A percentile compares a stretch with the other conserved stretches of the same genome.
Conservation (phyloP, 2,888 invertebrate species). For the Dicyrtomina minuta region DNA sequence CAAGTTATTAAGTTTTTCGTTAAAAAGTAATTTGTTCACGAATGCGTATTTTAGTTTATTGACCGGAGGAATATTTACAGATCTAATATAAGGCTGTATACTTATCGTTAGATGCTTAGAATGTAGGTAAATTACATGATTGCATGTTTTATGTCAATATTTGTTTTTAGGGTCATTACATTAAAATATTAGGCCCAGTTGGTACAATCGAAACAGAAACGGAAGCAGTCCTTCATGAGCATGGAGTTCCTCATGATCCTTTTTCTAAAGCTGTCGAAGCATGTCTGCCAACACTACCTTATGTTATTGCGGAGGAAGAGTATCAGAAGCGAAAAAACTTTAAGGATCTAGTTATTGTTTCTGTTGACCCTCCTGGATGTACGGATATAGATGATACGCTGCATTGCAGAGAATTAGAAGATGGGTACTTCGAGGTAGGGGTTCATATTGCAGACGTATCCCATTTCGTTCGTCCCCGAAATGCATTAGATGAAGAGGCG, state of each 20-base stretch:
- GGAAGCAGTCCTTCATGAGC: slow-evolving; percentile 90
- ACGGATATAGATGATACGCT: slow-evolving; percentile 99
- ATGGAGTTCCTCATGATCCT: slow-evolving; percentile 93
- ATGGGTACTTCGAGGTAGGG: slow-evolving; percentile 80
- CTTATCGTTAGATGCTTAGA: too few species aligned
- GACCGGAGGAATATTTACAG: too few species aligned
- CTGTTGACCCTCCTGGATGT: slow-evolving; percentile 97
- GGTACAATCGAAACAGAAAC: slow-evolving; percentile 96
- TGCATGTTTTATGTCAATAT: too few species aligned
- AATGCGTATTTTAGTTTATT: too few species aligned
- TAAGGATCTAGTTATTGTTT: slow-evolving; percentile 81
- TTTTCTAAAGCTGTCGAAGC: slow-evolving; percentile 92
- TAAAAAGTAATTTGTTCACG: too few species aligned
- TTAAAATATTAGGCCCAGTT: slow-evolving; percentile 84
- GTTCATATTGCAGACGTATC: slow-evolving; percentile 99
- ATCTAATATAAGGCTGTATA: too few species aligned
- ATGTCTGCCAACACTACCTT: slow-evolving; percentile 85
- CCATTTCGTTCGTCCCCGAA: slow-evolving; percentile 91
- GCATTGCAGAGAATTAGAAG: slow-evolving; percentile 76
- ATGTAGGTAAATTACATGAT: too few species aligned
- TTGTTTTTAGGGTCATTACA: slow-evolving; percentile 87
- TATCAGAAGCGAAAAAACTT: slow-evolving; percentile 77
- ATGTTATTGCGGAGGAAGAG: slow-evolving; percentile 82
- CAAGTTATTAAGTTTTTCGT: background rate
- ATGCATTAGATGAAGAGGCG: slow-evolving; percentile 89